Evolutionary conservation across 2,113 vertebrate species (phyloP).

Genomic region (Dromiciops gliroides): DNA sequence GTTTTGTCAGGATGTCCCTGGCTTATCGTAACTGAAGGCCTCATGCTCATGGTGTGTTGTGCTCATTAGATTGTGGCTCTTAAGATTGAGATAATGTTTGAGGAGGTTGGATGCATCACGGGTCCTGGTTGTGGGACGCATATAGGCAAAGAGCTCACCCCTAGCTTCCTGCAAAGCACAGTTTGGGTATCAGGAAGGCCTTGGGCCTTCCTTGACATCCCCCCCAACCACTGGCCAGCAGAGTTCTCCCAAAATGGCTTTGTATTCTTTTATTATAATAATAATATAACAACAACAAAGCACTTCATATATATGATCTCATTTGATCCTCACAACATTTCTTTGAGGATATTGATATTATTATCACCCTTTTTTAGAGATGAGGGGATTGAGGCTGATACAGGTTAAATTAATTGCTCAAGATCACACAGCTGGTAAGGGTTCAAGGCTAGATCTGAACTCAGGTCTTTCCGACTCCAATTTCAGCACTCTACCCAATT

Average conservation of each 20-base stretch:
- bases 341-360: neutral
- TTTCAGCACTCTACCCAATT: neutral
- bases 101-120: no score
- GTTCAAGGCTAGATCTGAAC: neutral
- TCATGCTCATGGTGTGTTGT: no score
- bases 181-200: no score
- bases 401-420: neutral
- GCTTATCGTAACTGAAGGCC: slow-evolving; percentile 26
- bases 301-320: neutral
- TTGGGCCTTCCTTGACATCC: no score
- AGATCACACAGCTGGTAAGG: neutral
- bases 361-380: neutral
- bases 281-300: neutral
- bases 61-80: neutral
- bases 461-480: neutral
- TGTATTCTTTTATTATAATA: no score
- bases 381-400: neutral
- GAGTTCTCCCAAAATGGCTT: no score
- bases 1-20: slow-evolving; percentile 48
- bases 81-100: neutral
- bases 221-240: no score
- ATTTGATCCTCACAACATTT: neutral
- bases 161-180: no score
- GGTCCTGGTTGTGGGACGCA: no score
- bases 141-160: no score